Conservation (phyloP, 2,888 invertebrate species). For the Troglohyphantes excavatus region DNA sequence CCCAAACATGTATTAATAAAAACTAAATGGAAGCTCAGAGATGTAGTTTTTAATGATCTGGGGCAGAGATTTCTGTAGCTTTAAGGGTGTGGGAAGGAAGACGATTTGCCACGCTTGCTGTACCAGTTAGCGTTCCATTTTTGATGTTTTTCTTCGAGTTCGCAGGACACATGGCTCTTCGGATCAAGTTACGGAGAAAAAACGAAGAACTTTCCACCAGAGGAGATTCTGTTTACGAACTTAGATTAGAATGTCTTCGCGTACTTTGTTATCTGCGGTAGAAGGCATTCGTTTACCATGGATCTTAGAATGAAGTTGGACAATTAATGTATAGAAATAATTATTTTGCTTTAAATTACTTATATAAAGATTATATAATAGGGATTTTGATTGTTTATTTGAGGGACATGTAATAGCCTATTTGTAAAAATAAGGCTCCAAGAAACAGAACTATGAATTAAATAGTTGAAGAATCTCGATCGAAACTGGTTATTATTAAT, state of each 20-base stretch:
- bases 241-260: neutral
- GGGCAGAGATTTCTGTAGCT: neutral
- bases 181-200: constrained; percentile 20
- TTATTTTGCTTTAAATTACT: no score
- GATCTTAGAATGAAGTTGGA: no score
- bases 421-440: no score
- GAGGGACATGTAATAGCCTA: no score
- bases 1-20: constrained; percentile 10
- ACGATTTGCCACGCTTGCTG: neutral
- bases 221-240: constrained; percentile 44
- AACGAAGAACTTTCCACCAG: constrained; percentile 4
- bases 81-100: neutral
- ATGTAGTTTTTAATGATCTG: neutral
- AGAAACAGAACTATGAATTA: no score
- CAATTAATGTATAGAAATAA: no score
- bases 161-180: constrained; percentile 43
- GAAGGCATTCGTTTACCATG: no score
- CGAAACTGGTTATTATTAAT: no score
- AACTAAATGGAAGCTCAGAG: constrained; percentile 1
- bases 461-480: no score
- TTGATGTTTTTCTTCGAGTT: constrained; percentile 20
- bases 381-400: no score
- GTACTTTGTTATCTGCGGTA: no score
- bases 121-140: neutral
- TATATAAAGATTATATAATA: no score